Conservation (phyloP, 2,113 vertebrate species). For the Python bivittatus region DNA sequence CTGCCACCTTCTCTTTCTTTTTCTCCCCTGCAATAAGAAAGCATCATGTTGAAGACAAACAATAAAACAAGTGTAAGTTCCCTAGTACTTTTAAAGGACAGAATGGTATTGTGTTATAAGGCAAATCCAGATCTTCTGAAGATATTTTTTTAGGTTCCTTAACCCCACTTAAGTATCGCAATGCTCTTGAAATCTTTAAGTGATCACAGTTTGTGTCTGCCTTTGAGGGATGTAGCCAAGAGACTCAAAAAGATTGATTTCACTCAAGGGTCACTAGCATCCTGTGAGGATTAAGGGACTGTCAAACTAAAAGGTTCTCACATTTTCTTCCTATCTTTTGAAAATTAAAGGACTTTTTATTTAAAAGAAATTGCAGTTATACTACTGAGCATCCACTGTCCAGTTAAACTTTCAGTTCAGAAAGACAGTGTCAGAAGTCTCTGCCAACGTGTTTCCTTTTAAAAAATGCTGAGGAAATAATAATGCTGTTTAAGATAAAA, state of each 20-base stretch:
- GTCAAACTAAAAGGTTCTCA: constrained; percentile 37
- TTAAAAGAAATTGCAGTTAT: constrained; percentile 20
- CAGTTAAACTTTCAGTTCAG: constrained; percentile 33
- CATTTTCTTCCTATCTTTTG: constrained; percentile 4
- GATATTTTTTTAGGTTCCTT: constrained; percentile 48
- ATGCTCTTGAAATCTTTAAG: constrained; percentile 47
- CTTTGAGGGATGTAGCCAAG: constrained; percentile 45
- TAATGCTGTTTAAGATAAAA: neutral
- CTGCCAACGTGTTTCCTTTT: neutral
- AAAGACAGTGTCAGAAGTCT: constrained; percentile 11
- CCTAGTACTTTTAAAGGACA: constrained; percentile 42
- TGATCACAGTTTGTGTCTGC: constrained; percentile 46
- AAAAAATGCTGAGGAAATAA: constrained; percentile 29
- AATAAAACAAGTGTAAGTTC: constrained; percentile 14
- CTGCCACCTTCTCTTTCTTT: neutral
- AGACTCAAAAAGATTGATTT: constrained; percentile 53
- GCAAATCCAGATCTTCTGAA: constrained; percentile 42
- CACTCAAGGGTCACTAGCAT: constrained; percentile 45
- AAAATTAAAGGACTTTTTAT: constrained; percentile 36
- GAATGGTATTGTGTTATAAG: constrained; percentile 41
- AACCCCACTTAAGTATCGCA: constrained; percentile 32
- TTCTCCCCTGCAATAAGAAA: neutral
- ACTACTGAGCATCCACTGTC: constrained; percentile 30
- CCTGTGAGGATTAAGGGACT: constrained; percentile 48
- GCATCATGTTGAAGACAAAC: neutral